A percentile compares a stretch with the other conserved stretches of the same genome.
Evolutionary conservation across 2,113 vertebrate genomes (phyloP).

Genomic region (Melanostigma gelatinosum): DNA sequence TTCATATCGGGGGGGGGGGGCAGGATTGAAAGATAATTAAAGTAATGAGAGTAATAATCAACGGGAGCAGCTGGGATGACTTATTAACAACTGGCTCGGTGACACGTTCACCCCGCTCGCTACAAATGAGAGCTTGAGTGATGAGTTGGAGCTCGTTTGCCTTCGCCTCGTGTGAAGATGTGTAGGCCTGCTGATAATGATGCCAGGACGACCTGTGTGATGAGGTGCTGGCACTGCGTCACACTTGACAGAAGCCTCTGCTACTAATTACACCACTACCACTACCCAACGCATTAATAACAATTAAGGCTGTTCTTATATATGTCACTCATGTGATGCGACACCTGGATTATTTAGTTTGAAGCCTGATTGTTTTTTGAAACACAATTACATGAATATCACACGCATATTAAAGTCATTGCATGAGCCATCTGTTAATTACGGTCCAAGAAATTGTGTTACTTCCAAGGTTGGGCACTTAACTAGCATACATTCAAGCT

Average conservation of each 20-base stretch:
- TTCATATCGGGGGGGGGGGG: conserved; percentile 73
- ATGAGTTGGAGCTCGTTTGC: conserved; percentile 68
- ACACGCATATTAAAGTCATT: neutral
- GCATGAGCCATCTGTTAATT: neutral
- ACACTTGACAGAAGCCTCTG: conserved; percentile 13
- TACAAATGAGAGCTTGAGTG: conserved; percentile 78
- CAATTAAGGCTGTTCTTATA: neutral
- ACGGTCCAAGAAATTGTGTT: neutral
- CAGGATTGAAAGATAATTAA: conserved; percentile 80
- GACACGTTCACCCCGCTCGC: conserved; percentile 72
- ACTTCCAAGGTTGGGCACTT: neutral
- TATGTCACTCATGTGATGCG: neutral
- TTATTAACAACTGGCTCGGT: conserved; percentile 78
- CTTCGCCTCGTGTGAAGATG: conserved; percentile 55
- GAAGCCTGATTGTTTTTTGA: neutral
- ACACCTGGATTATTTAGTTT: neutral
- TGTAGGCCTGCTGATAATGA: conserved; percentile 64
- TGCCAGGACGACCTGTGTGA: conserved; percentile 37
- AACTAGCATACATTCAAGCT: neutral
- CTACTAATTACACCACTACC: neutral
- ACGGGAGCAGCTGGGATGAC: conserved; percentile 80
- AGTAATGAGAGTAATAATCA: conserved; percentile 82
- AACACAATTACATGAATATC: conserved; percentile 4
- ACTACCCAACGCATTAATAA: conserved; percentile 19
- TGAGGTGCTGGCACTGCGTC: conserved; percentile 42